Percentiles rank a stretch among this genome's conserved stretches.
Evolutionary conservation across 2,888 invertebrate genomes (phyloP).

Genomic region (Leptopilina drosophilae): DNA sequence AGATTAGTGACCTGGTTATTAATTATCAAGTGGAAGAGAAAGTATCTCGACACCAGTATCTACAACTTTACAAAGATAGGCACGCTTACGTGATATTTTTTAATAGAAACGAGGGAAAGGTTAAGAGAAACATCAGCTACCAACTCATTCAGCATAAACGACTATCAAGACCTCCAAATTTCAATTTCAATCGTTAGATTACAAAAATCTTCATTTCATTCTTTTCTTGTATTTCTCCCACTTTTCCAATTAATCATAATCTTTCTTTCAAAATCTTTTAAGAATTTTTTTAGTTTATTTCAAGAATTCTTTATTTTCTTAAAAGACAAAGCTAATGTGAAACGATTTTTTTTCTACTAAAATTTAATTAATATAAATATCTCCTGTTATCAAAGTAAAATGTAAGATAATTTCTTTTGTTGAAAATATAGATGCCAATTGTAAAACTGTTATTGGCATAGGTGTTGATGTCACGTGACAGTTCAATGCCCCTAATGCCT

Average conservation of each 20-base stretch:
- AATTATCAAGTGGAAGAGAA: conserved; percentile 38
- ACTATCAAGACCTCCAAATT: not conserved
- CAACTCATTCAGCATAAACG: not conserved
- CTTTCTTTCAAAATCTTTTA: too few relatives aligned
- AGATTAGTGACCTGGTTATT: conserved; percentile 23
- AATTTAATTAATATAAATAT: too few relatives aligned
- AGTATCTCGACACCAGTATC: conserved; percentile 29
- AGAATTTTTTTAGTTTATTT: not conserved
- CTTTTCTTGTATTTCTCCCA: not conserved
- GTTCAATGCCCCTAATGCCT: conserved; percentile 50
- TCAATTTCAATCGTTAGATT: not conserved
- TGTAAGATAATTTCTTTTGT: not conserved
- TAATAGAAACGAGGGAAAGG: conserved; percentile 12
- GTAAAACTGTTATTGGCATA: conserved; percentile 45
- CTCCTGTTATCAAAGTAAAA: not conserved
- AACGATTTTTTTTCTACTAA: too few relatives aligned
- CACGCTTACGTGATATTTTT: conserved; percentile 8
- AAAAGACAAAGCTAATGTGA: not conserved
- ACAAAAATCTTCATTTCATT: not conserved
- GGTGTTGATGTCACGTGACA: conserved; percentile 49
- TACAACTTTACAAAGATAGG: conserved; percentile 16
- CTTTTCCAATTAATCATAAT: too few relatives aligned
- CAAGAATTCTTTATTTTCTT: not conserved
- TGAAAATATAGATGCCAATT: not conserved
- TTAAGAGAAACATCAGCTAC: conserved; percentile 17